Percentiles rank a stretch among this genome's conserved stretches.
Conservation (phyloP, 2,888 invertebrate genomes). For the Pseudococcus longispinus region DNA sequence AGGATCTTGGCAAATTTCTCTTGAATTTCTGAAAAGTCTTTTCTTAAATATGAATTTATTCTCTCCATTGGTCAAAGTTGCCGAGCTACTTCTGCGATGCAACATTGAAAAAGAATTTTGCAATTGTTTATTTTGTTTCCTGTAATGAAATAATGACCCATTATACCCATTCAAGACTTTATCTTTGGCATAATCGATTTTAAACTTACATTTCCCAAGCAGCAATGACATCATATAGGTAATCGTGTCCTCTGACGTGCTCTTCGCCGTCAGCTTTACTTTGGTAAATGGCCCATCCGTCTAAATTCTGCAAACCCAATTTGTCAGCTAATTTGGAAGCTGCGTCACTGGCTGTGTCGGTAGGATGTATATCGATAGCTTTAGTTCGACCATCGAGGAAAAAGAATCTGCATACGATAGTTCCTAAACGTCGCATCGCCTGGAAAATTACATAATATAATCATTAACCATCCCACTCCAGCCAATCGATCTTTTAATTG, state of each 20-base stretch:
- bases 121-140: constrained; percentile 68
- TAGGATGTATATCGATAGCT: constrained; percentile 93
- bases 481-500: too few species aligned
- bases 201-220: constrained; percentile 86
- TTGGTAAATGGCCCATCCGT: constrained; percentile 96
- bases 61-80: constrained; percentile 81
- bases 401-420: constrained; percentile 92
- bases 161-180: not conserved
- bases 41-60: constrained; percentile 92
- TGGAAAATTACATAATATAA: constrained; percentile 61
- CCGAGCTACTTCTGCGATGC: constrained; percentile 69
- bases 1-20: constrained; percentile 92
- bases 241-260: constrained; percentile 89
- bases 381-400: constrained; percentile 94
- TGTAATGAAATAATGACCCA: constrained; percentile 58
- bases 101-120: constrained; percentile 67
- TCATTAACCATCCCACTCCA: not conserved
- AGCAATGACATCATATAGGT: constrained; percentile 91
- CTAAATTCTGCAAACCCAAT: constrained; percentile 79
- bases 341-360: constrained; percentile 91
- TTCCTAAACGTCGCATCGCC: constrained; percentile 89
- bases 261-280: constrained; percentile 86
- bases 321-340: constrained; percentile 88
- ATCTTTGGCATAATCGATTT: not conserved
- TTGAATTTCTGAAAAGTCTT: constrained; percentile 83